Base-by-base conservation (phyloP, 2,113 vertebrate species). In the Pao palembangensis region DNA sequence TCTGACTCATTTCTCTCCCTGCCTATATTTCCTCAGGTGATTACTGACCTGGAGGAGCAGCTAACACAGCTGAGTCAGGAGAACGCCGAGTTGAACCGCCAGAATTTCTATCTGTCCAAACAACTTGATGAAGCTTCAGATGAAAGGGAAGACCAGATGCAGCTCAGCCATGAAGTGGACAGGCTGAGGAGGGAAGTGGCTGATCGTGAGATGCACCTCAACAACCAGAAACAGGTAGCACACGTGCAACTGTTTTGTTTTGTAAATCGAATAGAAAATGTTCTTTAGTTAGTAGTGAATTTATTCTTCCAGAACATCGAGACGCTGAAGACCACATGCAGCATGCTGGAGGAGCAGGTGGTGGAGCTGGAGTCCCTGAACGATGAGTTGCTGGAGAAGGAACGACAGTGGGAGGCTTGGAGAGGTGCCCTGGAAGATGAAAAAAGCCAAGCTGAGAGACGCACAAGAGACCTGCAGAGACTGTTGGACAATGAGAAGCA, bases 271-370 rank as follows among this genome's bases (percentile, higher is more conserved):
- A 38, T 12, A 38, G 44, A 47, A 17, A 1, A 44, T 7, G 4
- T n/a, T 47, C 5, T 47, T 47, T 44, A 16, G 3, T 13, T 2
- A 47, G 5, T n/a, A 16, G n/a, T 47, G 0, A 5, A n/a, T 17
- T 47, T 47, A 47, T 47, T 31, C 44, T 90, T 85, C 77, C 89
- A 99, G 97, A 98, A 97, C 73, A 97, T 99, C 81, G 96, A 99
- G 90, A 98, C 96, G 18, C 91, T 99, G 89, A 99, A 99, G 90
- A 99, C 96, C 61, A 99, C 96, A 0, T 99, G 97, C 87, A 98
- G 96, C 13, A 98, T 98, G 97, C 87, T 99, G 86, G 97, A 99
- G 77, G 96, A 99, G 82, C 97, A 99, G 91, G 96, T 99, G 80
- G 94, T 98, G 91, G 97, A 98, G 75, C 85, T 99, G 85, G 97